Percentiles rank a stretch among this genome's conserved stretches.
Evolutionary conservation across 2,797 vertebrate species (phyloP).

Genomic region (Danio kyathit): DNA sequence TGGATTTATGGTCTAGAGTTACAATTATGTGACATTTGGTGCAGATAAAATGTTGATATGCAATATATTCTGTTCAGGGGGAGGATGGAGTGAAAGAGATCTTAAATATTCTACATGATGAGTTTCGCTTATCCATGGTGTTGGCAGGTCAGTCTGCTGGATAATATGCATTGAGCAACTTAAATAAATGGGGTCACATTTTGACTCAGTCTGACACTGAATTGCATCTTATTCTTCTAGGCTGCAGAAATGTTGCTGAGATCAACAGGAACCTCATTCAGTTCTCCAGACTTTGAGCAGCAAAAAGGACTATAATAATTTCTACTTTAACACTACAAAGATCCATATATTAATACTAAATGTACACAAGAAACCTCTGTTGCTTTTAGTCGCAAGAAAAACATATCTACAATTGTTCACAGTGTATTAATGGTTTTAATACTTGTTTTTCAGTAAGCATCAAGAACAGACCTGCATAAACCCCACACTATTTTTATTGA

Average conservation of each 20-base stretch:
- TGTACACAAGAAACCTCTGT: slow-evolving; percentile 17
- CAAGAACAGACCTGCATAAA: neutral
- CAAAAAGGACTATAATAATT: neutral
- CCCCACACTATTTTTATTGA: neutral
- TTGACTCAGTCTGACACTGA: neutral
- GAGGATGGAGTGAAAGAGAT: slow-evolving; percentile 89
- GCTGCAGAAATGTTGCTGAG: slow-evolving; percentile 88
- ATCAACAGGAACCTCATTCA: slow-evolving; percentile 90
- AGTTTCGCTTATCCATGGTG: slow-evolving; percentile 90
- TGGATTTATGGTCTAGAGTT: no score
- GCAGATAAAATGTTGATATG: neutral
- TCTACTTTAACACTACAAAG: slow-evolving; percentile 12
- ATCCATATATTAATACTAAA: slow-evolving; percentile 5
- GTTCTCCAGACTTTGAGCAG: slow-evolving; percentile 83
- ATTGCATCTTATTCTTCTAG: slow-evolving; percentile 68
- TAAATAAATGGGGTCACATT: neutral
- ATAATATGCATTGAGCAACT: neutral
- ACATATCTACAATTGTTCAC: slow-evolving; percentile 13
- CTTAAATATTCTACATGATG: slow-evolving; percentile 90
- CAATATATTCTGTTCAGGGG: slow-evolving; percentile 76
- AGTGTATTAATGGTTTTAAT: neutral
- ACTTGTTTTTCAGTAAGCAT: neutral
- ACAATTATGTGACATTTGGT: neutral
- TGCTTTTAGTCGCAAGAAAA: slow-evolving; percentile 10
- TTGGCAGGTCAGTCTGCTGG: slow-evolving; percentile 84